phyloP scores from a whole-genome alignment of 2,113 vertebrate genomes.

The Fregata magnificens region DNA sequence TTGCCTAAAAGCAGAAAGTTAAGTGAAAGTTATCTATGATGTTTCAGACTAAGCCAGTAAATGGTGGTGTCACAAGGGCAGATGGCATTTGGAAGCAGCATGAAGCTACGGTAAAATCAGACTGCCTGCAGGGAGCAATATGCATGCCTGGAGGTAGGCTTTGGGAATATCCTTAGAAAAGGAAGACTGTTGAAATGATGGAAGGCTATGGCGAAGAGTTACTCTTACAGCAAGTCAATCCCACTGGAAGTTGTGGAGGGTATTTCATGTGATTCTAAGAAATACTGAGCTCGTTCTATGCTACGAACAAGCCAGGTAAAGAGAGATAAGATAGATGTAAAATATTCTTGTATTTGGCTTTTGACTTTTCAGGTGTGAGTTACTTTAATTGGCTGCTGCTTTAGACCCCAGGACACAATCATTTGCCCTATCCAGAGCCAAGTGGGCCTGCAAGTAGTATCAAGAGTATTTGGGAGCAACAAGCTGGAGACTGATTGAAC shows the following conservation, averaged over 20 bases:
- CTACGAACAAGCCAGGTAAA: not conserved
- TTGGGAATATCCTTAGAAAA: not conserved
- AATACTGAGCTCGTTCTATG: not conserved
- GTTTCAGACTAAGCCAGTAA: not conserved
- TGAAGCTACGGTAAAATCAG: not conserved
- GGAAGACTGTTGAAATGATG: not conserved
- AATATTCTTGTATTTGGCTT: not conserved
- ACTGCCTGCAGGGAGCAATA: not conserved
- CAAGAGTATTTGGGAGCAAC: not conserved
- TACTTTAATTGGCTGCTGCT: not conserved
- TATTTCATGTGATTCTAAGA: not conserved
- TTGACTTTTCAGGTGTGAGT: not conserved
- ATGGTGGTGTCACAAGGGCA: not conserved
- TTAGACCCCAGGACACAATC: not conserved
- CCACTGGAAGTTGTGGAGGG: not conserved
- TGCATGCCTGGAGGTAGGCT: not conserved
- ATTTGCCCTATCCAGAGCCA: not conserved
- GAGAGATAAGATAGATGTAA: not conserved
- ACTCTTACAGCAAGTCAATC: not conserved
- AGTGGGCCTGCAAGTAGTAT: not conserved
- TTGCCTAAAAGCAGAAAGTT: not conserved
- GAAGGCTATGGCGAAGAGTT: not conserved
- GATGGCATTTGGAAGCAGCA: not conserved
- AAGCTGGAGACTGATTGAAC: not conserved
- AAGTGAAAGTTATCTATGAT: not conserved